phyloP scores from a whole-genome alignment of 2,888 invertebrate genomes.

The Maniola hyperantus region DNA sequence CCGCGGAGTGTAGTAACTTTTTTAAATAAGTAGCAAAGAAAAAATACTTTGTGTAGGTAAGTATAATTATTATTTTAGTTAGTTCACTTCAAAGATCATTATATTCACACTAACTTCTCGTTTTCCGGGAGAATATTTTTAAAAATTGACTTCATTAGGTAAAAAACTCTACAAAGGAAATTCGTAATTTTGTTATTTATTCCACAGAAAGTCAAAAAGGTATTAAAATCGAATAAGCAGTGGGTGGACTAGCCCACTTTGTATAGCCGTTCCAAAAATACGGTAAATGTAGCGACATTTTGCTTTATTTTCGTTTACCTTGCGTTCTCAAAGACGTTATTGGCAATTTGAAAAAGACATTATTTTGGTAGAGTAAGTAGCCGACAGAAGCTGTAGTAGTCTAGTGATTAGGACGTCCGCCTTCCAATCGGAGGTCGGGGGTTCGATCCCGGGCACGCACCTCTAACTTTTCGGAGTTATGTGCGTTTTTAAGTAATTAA shows the following conservation, averaged over 20 bases:
- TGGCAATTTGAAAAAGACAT: neutral
- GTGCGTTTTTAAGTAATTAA: too few species aligned
- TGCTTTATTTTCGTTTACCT: conserved; percentile 2
- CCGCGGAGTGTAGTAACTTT: neutral
- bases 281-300: neutral
- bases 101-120: neutral
- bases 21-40: neutral
- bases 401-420: too few species aligned
- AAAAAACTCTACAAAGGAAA: neutral
- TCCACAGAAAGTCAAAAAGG: neutral
- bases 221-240: neutral
- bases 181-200: neutral
- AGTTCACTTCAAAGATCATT: too few species aligned
- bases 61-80: neutral
- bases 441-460: too few species aligned
- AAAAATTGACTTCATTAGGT: neutral
- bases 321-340: conserved; percentile 8
- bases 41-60: neutral
- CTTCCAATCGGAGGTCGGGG: too few species aligned
- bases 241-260: neutral
- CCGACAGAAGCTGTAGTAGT: too few species aligned
- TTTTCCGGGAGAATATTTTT: neutral
- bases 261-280: conserved; percentile 8
- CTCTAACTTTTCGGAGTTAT: too few species aligned
- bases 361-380: conserved; percentile 1